Evolutionary conservation across 2,888 invertebrate genomes (phyloP).

Genomic region (Mythimna vitellina): DNA sequence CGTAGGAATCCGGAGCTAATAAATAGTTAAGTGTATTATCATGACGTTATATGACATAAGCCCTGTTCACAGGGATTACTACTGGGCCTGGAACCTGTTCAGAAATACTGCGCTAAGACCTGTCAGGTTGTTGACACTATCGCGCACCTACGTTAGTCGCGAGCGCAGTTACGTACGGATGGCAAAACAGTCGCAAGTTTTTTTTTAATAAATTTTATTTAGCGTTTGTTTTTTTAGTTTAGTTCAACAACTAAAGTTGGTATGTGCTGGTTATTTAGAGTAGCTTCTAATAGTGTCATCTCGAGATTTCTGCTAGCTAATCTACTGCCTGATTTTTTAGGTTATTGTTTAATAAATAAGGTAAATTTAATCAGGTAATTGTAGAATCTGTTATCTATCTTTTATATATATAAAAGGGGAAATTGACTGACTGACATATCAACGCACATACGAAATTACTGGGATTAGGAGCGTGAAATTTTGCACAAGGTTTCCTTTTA

Average conservation of each 20-base stretch:
- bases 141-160: constrained; percentile 73
- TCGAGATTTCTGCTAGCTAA: background rate
- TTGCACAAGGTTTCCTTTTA: too few species aligned
- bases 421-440: too few species aligned
- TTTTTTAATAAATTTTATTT: background rate
- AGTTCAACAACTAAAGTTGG: background rate
- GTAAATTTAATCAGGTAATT: too few species aligned
- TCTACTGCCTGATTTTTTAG: background rate
- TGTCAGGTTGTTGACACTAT: constrained; percentile 84
- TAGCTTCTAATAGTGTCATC: background rate
- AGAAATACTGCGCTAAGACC: constrained; percentile 70
- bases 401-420: too few species aligned
- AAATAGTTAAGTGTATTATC: constrained; percentile 41
- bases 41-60: constrained; percentile 55
- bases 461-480: too few species aligned
- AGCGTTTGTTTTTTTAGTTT: background rate
- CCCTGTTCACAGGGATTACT: constrained; percentile 60
- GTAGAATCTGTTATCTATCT: too few species aligned
- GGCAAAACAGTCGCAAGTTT: constrained; percentile 27
- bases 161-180: constrained; percentile 69
- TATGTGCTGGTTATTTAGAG: background rate
- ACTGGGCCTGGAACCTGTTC: constrained; percentile 66
- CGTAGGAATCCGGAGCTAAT: constrained; percentile 34
- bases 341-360: too few species aligned
- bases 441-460: too few species aligned